A percentile compares a stretch with the other conserved stretches of the same genome.
These are phyloP conservation scores for Palythoa heliodiscus DNA, from an alignment of 92 coral and sea anemone genomes.

Conservation along the genomic window DNA sequence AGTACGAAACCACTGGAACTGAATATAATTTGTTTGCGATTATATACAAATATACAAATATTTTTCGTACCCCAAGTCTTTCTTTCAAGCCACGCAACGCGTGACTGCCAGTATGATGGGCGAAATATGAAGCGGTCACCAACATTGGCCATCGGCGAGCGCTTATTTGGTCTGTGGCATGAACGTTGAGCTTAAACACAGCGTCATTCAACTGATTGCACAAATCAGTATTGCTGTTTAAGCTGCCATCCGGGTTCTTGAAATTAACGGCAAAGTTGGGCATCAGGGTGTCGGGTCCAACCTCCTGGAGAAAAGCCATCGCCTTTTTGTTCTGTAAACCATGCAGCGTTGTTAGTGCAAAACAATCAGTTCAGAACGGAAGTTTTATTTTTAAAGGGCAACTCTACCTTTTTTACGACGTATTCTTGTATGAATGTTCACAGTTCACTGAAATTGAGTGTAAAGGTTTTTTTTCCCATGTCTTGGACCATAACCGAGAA, in stretches of 20 bases:
- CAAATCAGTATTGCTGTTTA: not conserved
- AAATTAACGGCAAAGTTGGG: conserved; percentile 64
- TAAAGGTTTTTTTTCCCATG: no score
- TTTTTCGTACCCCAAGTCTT: conserved; percentile 52
- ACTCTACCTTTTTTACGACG: no score
- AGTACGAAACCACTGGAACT: no score
- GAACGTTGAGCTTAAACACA: conserved; percentile 43
- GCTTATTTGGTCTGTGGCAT: conserved; percentile 37
- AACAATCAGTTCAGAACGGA: not conserved
- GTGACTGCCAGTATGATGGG: conserved; percentile 29
- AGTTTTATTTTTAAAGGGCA: not conserved
- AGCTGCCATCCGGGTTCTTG: conserved; percentile 14
- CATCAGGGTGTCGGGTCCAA: conserved; percentile 69
- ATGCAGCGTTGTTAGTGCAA: no score
- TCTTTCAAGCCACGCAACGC: conserved; percentile 28
- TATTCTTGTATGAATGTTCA: no score
- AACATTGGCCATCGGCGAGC: conserved; percentile 56
- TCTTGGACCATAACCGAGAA: no score
- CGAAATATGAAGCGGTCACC: conserved; percentile 55
- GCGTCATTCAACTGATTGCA: conserved; percentile 41
- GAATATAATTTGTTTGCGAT: no score
- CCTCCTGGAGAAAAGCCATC: conserved; percentile 46
- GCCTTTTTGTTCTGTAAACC: conserved; percentile 45
- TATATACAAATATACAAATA: not conserved
- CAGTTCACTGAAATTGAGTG: no score